phyloP scores from a whole-genome alignment of 2,888 invertebrate species.

The Subacronicta megacephala region DNA sequence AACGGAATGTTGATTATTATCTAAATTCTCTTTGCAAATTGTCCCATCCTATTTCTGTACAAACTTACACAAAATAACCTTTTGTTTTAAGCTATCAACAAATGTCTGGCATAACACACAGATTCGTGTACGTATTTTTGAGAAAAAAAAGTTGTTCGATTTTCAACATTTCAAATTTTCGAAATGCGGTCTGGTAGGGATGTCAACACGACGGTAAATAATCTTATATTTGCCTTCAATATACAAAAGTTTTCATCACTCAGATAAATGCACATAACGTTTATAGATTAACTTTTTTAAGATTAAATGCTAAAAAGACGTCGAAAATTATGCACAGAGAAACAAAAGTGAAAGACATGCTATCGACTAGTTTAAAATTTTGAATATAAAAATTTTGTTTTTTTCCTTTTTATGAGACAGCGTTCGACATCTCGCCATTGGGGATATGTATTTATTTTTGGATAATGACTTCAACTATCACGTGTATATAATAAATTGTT shows the following conservation, averaged over 20 bases:
- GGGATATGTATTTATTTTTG: constrained; percentile 84
- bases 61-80: constrained; percentile 87
- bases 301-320: constrained; percentile 84
- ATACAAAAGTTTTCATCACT: constrained; percentile 73
- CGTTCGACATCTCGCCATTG: constrained; percentile 82
- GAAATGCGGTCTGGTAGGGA: constrained; percentile 87
- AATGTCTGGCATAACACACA: constrained; percentile 85
- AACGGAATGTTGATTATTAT: constrained; percentile 88
- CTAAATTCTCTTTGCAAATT: constrained; percentile 89
- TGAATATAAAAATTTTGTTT: constrained; percentile 86
- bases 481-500: constrained; percentile 57
- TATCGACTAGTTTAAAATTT: constrained; percentile 88
- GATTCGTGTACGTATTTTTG: constrained; percentile 78
- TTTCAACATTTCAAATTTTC: constrained; percentile 67
- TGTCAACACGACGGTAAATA: constrained; percentile 77
- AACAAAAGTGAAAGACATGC: constrained; percentile 79
- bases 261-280: constrained; percentile 85
- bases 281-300: constrained; percentile 74
- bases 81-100: constrained; percentile 84
- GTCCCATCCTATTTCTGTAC: constrained; percentile 90
- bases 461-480: constrained; percentile 59
- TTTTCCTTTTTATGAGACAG: constrained; percentile 65
- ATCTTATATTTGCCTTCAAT: constrained; percentile 64
- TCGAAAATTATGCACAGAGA: constrained; percentile 84
- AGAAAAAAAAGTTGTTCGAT: constrained; percentile 80